These are phyloP conservation scores for Drosophila bifasciata DNA, from an alignment of 1,140 invertebrate species.

Conservation along the genomic window DNA sequence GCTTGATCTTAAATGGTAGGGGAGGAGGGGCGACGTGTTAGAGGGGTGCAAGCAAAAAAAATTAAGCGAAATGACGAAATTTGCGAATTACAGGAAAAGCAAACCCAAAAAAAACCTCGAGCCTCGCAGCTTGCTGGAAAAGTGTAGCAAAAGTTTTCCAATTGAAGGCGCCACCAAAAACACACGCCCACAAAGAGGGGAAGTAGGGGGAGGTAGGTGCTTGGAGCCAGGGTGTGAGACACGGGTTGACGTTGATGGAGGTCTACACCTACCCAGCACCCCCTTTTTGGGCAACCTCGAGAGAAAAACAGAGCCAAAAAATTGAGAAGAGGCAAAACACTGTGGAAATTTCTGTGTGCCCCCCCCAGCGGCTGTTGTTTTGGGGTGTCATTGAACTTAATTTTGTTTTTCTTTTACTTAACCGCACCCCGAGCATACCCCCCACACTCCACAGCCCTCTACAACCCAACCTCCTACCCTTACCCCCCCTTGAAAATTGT, in stretches of 20 bases:
- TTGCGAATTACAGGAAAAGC: conserved; percentile 46
- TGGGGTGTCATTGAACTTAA: conserved; percentile 79
- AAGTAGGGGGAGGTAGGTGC: neutral
- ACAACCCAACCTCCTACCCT: neutral
- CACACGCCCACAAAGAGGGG: conserved; percentile 7
- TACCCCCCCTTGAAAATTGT: too few species aligned
- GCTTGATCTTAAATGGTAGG: conserved; percentile 43
- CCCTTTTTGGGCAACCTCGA: neutral
- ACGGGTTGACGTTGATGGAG: conserved; percentile 68
- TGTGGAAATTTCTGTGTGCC: too few species aligned
- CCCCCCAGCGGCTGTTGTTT: conserved; percentile 62
- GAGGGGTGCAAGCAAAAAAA: conserved; percentile 16
- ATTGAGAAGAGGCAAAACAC: conserved; percentile 31
- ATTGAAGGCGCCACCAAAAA: conserved; percentile 51
- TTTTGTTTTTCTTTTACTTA: conserved; percentile 65
- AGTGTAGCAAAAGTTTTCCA: conserved; percentile 80
- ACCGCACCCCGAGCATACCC: conserved; percentile 4
- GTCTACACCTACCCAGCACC: too few species aligned
- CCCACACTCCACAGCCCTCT: neutral
- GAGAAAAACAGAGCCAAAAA: conserved; percentile 1
- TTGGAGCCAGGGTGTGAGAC: neutral
- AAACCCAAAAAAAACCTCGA: conserved; percentile 2
- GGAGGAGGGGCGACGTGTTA: too few species aligned
- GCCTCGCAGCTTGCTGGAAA: conserved; percentile 10
- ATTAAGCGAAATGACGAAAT: conserved; percentile 39